Evolutionary conservation across 2,113 vertebrate genomes (phyloP).

Genomic region (Rhinoptilus africanus): DNA sequence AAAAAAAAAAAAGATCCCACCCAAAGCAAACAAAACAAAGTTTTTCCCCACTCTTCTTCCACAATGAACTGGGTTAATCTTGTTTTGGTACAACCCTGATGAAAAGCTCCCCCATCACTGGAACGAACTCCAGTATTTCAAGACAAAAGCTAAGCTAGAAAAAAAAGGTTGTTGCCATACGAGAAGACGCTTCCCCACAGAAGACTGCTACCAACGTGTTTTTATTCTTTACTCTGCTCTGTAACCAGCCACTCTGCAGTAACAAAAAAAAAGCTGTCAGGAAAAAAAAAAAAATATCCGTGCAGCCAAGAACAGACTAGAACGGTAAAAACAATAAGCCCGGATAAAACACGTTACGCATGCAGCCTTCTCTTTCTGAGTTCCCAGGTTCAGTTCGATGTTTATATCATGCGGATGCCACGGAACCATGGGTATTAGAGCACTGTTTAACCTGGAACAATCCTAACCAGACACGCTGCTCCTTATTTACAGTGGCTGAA

Average conservation of each 20-base stretch:
- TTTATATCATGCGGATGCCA: not conserved
- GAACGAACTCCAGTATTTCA: not conserved
- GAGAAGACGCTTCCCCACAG: not conserved
- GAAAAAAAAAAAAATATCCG: not conserved
- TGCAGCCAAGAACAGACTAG: not conserved
- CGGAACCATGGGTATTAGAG: not conserved
- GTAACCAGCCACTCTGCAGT: not conserved
- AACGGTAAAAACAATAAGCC: not conserved
- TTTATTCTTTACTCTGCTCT: not conserved
- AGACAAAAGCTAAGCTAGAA: not conserved
- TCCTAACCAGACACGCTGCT: not conserved
- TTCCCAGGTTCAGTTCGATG: accelerated
- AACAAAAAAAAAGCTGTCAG: not conserved
- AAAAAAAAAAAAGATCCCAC: not conserved
- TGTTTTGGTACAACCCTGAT: not conserved
- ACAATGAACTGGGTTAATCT: not conserved
- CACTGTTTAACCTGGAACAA: not conserved
- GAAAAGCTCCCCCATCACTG: not conserved
- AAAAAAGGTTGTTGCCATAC: not conserved
- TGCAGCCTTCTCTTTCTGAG: not conserved
- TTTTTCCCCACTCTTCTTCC: not conserved
- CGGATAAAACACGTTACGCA: not conserved
- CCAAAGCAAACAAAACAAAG: not conserved
- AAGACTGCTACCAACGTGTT: not conserved
- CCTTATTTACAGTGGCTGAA: not conserved